These are phyloP conservation scores for Lysandra coridon DNA, from an alignment of 2,888 invertebrate species.

Conservation along the genomic window DNA sequence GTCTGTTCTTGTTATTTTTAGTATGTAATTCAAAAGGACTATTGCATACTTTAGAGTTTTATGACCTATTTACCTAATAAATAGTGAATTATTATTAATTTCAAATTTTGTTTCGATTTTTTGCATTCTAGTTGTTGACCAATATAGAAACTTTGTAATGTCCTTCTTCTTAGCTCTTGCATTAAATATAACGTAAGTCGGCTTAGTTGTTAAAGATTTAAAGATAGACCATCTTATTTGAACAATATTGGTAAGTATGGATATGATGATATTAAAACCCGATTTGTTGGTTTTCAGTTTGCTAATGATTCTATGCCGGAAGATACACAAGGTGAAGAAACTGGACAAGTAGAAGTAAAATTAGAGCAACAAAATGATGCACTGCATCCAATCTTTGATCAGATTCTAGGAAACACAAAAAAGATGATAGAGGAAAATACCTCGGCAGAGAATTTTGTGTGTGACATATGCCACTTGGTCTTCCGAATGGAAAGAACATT, in stretches of 20 bases:
- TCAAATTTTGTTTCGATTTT: no score
- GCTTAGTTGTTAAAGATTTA: no score
- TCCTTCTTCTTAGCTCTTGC: no score
- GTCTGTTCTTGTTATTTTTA: no score
- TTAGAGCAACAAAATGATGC: constrained; percentile 62
- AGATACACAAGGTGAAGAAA: constrained; percentile 53
- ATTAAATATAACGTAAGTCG: no score
- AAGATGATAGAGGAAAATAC: constrained; percentile 36
- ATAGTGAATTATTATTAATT: no score
- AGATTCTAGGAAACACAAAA: constrained; percentile 54
- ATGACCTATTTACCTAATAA: no score
- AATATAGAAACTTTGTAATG: no score
- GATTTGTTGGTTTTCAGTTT: constrained; percentile 52
- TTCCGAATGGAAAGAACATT: constrained; percentile 64
- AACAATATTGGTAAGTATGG: background rate
- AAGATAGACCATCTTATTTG: no score
- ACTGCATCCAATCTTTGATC: constrained; percentile 64
- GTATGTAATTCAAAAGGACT: no score
- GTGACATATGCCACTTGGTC: constrained; percentile 70
- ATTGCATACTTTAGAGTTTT: no score
- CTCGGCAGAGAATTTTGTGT: constrained; percentile 47
- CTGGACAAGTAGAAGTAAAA: constrained; percentile 59
- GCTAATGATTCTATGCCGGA: constrained; percentile 55
- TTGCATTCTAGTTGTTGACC: no score
- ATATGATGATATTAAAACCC: background rate